These are phyloP conservation scores for Corticium candelabrum DNA, from an alignment of 37 sponge, comb jelly and placozoan species.

Conservation along the genomic window DNA sequence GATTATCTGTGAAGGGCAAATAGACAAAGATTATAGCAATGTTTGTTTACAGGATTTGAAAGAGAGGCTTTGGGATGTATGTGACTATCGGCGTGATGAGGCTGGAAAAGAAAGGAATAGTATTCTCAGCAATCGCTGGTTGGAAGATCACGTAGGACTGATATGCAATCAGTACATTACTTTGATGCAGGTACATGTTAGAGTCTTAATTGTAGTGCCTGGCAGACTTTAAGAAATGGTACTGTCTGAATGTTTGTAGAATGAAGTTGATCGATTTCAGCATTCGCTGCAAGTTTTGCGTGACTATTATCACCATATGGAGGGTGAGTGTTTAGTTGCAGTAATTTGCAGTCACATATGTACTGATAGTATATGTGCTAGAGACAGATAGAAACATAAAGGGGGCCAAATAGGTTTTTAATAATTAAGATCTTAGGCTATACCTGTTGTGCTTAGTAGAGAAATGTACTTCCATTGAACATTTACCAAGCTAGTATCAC, in stretches of 20 bases:
- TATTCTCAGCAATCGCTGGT: slow-evolving; percentile 65
- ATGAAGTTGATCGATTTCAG: slow-evolving; percentile 75
- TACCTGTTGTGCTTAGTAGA: too few species aligned
- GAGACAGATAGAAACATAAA: too few species aligned
- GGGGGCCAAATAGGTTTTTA: too few species aligned
- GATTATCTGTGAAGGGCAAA: background rate
- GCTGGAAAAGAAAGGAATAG: slow-evolving; percentile 59
- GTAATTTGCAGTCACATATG: too few species aligned
- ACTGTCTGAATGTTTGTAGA: slow-evolving; percentile 32
- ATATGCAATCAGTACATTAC: slow-evolving; percentile 72
- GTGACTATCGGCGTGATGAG: slow-evolving; percentile 64
- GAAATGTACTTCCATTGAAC: too few species aligned
- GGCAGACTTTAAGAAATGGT: too few species aligned
- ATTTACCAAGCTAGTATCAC: too few species aligned
- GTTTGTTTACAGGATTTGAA: slow-evolving; percentile 62
- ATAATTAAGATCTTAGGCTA: too few species aligned
- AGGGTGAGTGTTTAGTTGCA: too few species aligned
- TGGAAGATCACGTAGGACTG: slow-evolving; percentile 76
- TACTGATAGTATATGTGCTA: too few species aligned
- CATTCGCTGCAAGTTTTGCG: slow-evolving; percentile 61
- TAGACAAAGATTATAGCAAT: slow-evolving; percentile 7
- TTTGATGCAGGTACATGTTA: slow-evolving; percentile 68
- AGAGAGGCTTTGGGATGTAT: slow-evolving; percentile 87
- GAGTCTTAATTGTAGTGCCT: background rate
- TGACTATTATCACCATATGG: slow-evolving; percentile 79